These are phyloP conservation scores for Lycophotia porphyrea DNA, from an alignment of 2,888 invertebrate genomes.

Conservation along the genomic window DNA sequence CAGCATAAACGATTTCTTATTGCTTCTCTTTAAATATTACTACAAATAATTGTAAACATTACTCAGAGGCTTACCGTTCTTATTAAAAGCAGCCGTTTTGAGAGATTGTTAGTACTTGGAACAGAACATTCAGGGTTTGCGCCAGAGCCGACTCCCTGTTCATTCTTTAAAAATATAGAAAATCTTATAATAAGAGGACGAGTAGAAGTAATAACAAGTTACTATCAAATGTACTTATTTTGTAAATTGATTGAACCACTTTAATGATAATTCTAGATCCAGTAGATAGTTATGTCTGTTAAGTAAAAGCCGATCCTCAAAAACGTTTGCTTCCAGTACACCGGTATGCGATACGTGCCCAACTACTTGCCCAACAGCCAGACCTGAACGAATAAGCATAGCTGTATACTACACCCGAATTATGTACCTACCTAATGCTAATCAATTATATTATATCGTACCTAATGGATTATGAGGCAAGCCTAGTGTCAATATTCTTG, in stretches of 20 bases:
- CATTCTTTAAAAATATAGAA: not conserved
- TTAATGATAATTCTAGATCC: not conserved
- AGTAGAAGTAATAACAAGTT: not conserved
- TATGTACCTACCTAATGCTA: not conserved
- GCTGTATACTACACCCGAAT: not conserved
- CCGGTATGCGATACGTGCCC: not conserved
- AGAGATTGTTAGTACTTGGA: not conserved
- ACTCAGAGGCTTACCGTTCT: conserved; percentile 24
- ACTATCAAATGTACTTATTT: too few species aligned
- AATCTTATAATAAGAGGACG: not conserved
- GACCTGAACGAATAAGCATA: not conserved
- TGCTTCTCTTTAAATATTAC: conserved; percentile 46
- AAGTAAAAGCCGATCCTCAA: not conserved
- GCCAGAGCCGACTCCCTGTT: not conserved
- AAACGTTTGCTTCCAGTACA: not conserved
- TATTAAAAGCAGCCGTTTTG: conserved; percentile 19
- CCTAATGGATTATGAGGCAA: not conserved
- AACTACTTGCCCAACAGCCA: not conserved
- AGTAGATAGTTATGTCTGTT: not conserved
- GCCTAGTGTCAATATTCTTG: not conserved
- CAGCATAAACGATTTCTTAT: conserved; percentile 52
- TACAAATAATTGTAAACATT: conserved; percentile 44
- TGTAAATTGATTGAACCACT: not conserved
- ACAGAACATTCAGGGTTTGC: too few species aligned
- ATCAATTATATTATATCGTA: not conserved